A percentile compares a stretch with the other conserved stretches of the same genome.
Evolutionary conservation across 2,113 vertebrate genomes (phyloP).

Genomic region (Coreoperca whiteheadi): DNA sequence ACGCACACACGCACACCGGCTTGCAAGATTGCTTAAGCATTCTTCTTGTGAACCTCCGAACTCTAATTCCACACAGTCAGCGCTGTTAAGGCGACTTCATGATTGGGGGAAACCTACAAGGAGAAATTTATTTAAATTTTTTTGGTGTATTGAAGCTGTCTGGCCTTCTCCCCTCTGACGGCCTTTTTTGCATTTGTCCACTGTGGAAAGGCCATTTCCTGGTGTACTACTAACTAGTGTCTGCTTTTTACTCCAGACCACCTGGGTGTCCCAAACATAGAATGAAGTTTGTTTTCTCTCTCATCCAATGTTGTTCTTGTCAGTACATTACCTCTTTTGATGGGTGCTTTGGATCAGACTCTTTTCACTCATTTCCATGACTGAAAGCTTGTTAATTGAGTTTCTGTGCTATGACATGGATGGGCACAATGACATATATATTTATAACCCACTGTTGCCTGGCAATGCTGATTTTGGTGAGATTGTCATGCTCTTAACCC

Average conservation of each 20-base stretch:
- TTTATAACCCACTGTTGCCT: background rate
- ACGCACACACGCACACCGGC: background rate
- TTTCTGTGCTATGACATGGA: background rate
- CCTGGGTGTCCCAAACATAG: background rate
- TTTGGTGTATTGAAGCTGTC: background rate
- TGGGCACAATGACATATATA: background rate
- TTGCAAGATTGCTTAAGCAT: slow-evolving; percentile 35
- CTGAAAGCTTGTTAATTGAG: background rate
- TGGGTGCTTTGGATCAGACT: background rate
- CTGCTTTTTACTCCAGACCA: background rate
- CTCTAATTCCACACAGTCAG: slow-evolving; percentile 57
- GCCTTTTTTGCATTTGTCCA: background rate
- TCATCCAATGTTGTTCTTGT: background rate
- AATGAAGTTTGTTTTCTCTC: background rate
- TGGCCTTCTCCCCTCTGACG: background rate
- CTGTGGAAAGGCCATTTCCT: background rate
- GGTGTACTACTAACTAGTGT: background rate
- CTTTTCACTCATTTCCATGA: background rate
- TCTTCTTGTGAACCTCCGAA: slow-evolving; percentile 49
- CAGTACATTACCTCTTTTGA: background rate
- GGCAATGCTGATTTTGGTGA: background rate
- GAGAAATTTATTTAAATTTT: too few relatives aligned
- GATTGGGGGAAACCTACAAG: background rate
- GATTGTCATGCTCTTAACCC: background rate
- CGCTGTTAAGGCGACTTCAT: slow-evolving; percentile 13